A percentile compares a stretch with the other conserved stretches of the same genome.
phyloP scores from a whole-genome alignment of 2,888 invertebrate species.

The Dryobota labecula region DNA sequence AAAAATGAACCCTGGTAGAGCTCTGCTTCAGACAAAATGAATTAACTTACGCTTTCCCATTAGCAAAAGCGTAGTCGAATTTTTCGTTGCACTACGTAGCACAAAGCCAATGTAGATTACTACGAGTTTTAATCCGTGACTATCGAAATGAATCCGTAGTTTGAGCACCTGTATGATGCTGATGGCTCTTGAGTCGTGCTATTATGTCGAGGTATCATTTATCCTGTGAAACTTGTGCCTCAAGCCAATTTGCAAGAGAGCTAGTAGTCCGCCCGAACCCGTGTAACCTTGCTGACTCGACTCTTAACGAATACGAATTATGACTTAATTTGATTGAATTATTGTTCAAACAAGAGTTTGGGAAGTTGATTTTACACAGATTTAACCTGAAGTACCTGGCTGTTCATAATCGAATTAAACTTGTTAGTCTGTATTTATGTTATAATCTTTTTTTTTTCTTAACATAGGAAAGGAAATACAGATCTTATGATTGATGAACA shows the following conservation, averaged over 20 bases:
- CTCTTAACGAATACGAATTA: conserved; percentile 73
- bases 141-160: conserved; percentile 33
- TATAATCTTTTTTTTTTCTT: too few relatives aligned
- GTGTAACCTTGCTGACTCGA: conserved; percentile 76
- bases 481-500: too few relatives aligned
- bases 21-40: conserved; percentile 1
- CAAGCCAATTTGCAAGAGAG: conserved; percentile 77
- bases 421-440: conserved; percentile 10
- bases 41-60: conserved; percentile 15
- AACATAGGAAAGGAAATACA: too few relatives aligned
- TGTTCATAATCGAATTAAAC: conserved; percentile 31
- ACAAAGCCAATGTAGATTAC: conserved; percentile 39
- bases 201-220: conserved; percentile 70
- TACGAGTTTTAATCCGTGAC: conserved; percentile 35
- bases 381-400: conserved; percentile 38
- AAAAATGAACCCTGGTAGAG: conserved; percentile 9
- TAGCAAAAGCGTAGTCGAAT: conserved; percentile 13
- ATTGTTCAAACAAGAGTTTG: conserved; percentile 56
- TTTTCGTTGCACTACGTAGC: conserved; percentile 19
- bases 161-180: conserved; percentile 38
- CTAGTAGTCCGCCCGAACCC: conserved; percentile 50
- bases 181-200: conserved; percentile 14
- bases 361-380: conserved; percentile 57
- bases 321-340: conserved; percentile 79
- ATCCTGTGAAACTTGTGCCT: conserved; percentile 72